phyloP scores from a whole-genome alignment of 2,113 vertebrate species.

The Entosphenus tridentatus region DNA sequence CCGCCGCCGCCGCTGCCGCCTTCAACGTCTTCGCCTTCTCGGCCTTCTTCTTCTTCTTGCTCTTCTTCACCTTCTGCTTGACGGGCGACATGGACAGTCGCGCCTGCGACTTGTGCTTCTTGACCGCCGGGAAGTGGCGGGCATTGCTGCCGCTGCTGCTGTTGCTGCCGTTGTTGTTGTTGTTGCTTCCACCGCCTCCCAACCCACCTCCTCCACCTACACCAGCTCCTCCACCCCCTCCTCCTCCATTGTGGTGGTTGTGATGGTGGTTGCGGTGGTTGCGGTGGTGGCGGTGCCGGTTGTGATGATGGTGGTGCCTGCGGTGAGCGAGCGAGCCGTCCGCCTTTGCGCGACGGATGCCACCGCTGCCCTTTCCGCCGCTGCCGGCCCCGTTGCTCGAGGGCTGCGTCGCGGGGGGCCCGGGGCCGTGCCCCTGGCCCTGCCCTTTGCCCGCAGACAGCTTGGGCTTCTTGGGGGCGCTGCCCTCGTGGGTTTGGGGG shows the following conservation, averaged over 20 bases:
- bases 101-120: background rate
- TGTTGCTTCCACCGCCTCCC: no score
- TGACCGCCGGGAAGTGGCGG: no score
- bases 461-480: constrained; percentile 12
- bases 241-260: background rate
- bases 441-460: background rate
- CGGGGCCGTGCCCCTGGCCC: constrained; percentile 8
- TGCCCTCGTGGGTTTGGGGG: constrained; percentile 9
- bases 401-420: constrained; percentile 12
- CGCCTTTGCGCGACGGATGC: background rate
- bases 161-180: no score
- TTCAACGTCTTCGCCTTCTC: background rate
- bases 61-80: background rate
- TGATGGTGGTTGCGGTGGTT: no score
- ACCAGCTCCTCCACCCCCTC: constrained; percentile 1
- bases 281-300: no score
- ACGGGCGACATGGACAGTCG: background rate
- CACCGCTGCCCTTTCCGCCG: background rate
- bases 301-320: background rate
- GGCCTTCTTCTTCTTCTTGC: constrained; percentile 1
- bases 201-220: background rate
- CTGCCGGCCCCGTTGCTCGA: background rate
- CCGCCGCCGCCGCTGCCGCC: background rate
- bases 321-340: background rate
- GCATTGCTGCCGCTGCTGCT: no score